Evolutionary conservation across 1,140 invertebrate genomes (phyloP).

Genomic region (Melanaphis sacchari): DNA sequence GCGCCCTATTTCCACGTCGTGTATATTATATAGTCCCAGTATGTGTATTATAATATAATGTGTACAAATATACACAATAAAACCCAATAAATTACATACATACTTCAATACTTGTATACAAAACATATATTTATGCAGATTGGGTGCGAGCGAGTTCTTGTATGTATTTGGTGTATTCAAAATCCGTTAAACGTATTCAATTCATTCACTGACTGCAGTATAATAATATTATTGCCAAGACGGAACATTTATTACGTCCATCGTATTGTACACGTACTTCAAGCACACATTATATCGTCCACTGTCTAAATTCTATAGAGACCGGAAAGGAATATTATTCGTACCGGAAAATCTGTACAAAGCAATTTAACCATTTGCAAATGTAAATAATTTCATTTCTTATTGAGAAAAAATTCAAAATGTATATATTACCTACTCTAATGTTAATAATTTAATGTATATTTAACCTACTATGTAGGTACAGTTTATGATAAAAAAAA

Average conservation of each 20-base stretch:
- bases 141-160: background rate
- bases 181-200: constrained; percentile 23
- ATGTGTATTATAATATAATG: background rate
- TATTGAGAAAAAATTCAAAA: no score
- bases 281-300: background rate
- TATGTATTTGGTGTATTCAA: background rate
- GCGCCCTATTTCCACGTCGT: background rate
- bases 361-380: background rate
- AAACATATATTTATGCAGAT: background rate
- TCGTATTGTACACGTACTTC: background rate
- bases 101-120: background rate
- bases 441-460: no score
- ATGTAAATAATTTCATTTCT: no score
- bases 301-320: background rate
- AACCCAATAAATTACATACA: constrained; percentile 16
- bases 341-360: background rate
- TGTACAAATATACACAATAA: background rate
- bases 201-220: background rate
- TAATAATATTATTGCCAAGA: background rate
- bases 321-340: background rate
- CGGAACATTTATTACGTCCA: background rate
- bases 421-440: no score
- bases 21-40: background rate
- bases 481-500: no score
- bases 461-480: no score